These are phyloP conservation scores for Ptychoptera contaminata DNA, from an alignment of 2,888 invertebrate species.

Conservation along the genomic window DNA sequence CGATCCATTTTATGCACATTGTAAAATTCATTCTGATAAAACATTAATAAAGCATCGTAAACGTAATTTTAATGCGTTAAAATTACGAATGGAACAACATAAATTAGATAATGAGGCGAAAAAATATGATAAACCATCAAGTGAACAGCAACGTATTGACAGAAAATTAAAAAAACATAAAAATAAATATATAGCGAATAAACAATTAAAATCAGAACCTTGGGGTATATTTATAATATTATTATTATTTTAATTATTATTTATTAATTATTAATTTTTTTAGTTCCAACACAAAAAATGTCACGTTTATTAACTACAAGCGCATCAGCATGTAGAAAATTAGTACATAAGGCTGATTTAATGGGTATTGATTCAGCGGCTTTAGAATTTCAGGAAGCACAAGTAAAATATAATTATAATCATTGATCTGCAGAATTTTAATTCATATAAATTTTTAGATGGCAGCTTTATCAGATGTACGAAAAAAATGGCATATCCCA, in stretches of 20 bases:
- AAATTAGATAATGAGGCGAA: slow-evolving; percentile 19
- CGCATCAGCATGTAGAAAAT: slow-evolving; percentile 69
- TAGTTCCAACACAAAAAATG: slow-evolving; percentile 91
- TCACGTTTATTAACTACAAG: slow-evolving; percentile 79
- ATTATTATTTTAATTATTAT: not conserved
- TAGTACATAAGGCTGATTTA: slow-evolving; percentile 71
- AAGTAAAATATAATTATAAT: slow-evolving; percentile 30
- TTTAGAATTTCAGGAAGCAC: slow-evolving; percentile 67
- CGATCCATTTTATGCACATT: slow-evolving; percentile 95
- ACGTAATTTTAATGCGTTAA: slow-evolving; percentile 70
- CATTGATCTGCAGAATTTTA: too few species aligned
- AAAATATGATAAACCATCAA: slow-evolving; percentile 31
- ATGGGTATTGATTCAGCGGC: slow-evolving; percentile 79
- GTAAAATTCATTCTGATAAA: slow-evolving; percentile 89
- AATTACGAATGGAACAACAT: slow-evolving; percentile 64
- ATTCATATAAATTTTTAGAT: slow-evolving; percentile 25
- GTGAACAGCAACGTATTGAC: slow-evolving; percentile 59
- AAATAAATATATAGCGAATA: slow-evolving; percentile 62
- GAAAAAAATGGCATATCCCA: slow-evolving; percentile 87
- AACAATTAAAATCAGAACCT: slow-evolving; percentile 56
- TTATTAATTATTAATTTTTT: slow-evolving; percentile 13
- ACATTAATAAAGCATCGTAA: slow-evolving; percentile 62
- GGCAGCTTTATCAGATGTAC: slow-evolving; percentile 66
- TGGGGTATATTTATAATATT: slow-evolving; percentile 53
- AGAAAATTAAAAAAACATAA: slow-evolving; percentile 72